Conservation (phyloP, 2,888 invertebrate genomes). For the Torymus aiolomorphi region DNA sequence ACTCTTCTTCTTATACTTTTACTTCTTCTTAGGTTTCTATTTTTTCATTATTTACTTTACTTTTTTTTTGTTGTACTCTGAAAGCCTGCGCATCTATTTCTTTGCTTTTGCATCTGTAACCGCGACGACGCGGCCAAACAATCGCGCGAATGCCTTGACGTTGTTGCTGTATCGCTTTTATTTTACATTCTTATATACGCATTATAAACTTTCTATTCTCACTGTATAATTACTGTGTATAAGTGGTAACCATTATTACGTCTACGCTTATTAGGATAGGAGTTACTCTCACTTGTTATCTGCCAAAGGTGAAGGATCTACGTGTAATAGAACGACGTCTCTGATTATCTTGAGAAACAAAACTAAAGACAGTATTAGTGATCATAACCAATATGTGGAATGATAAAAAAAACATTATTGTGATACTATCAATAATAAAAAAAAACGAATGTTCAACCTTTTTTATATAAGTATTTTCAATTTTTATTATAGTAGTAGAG, state of each 20-base stretch:
- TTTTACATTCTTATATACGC: background rate
- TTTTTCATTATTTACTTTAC: background rate
- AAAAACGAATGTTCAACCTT: slow-evolving; percentile 45
- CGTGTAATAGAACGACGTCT: slow-evolving; percentile 6
- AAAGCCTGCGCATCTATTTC: slow-evolving; percentile 31
- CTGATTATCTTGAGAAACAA: slow-evolving; percentile 30
- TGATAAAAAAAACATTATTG: slow-evolving; percentile 46
- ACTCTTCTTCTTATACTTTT: slow-evolving; percentile 26
- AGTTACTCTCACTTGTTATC: slow-evolving; percentile 38
- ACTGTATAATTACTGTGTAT: background rate
- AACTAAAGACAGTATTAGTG: slow-evolving; percentile 44
- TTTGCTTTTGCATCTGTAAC: slow-evolving; percentile 14
- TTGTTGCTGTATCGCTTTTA: slow-evolving; percentile 42
- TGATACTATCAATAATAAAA: slow-evolving; percentile 39
- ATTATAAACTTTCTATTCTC: background rate
- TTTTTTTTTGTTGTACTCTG: slow-evolving; percentile 6
- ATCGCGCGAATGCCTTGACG: slow-evolving; percentile 32
- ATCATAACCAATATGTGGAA: slow-evolving; percentile 33
- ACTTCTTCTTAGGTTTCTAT: slow-evolving; percentile 33
- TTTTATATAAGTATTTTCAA: slow-evolving; percentile 45
- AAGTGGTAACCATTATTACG: background rate
- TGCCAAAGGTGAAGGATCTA: slow-evolving; percentile 20
- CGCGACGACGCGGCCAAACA: background rate
- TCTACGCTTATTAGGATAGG: slow-evolving; percentile 41
- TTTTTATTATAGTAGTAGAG: slow-evolving; percentile 40